Percentiles rank a stretch among this genome's conserved stretches.
Conservation (phyloP, 2,113 vertebrate genomes). For the Elephas maximus region DNA sequence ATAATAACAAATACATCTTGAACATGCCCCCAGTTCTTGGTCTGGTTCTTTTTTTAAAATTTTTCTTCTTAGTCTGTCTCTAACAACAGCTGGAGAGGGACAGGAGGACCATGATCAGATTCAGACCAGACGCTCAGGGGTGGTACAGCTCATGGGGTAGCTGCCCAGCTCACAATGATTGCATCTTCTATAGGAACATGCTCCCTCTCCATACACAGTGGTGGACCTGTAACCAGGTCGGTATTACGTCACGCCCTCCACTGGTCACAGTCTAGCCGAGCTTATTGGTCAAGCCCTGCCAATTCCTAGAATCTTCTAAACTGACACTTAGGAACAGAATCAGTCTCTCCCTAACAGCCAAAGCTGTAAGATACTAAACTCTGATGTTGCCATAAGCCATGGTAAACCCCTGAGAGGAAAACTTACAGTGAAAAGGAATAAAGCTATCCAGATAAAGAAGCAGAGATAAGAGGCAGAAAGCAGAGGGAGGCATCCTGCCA, state of each 20-base stretch:
- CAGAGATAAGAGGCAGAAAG: not conserved
- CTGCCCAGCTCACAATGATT: not conserved
- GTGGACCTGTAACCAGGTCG: no score
- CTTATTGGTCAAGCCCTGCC: not conserved
- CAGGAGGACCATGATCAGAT: not conserved
- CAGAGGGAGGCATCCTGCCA: not conserved
- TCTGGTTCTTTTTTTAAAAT: not conserved
- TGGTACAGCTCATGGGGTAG: not conserved
- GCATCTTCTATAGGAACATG: not conserved
- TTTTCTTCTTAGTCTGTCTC: not conserved
- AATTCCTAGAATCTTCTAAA: not conserved
- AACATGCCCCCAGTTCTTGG: not conserved
- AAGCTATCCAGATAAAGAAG: not conserved
- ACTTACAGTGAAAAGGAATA: not conserved
- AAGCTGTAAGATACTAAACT: not conserved
- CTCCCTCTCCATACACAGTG: not conserved
- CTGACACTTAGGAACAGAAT: not conserved
- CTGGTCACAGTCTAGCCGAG: not conserved
- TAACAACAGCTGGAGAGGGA: conserved; percentile 30
- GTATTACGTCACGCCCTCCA: not conserved
- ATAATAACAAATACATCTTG: not conserved
- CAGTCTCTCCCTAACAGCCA: not conserved
- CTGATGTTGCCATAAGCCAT: not conserved
- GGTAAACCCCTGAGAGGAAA: not conserved
- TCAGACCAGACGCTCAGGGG: not conserved